phyloP scores from a whole-genome alignment of 2,113 vertebrate species.

The Empidonax traillii region DNA sequence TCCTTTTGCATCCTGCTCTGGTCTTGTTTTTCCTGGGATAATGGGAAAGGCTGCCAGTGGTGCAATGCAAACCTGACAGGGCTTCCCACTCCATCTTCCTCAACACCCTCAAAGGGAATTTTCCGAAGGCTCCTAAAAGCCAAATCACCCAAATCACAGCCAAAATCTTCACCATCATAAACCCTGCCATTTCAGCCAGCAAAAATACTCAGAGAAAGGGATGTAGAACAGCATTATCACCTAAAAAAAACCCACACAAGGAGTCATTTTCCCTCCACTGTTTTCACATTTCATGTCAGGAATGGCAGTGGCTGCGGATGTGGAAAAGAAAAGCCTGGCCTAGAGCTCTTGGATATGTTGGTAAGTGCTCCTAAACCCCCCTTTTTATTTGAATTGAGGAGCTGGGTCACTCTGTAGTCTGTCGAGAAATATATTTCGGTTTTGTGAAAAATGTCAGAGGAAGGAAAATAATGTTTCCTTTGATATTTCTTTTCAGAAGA shows the following conservation, averaged over 20 bases:
- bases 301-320: neutral
- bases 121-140: neutral
- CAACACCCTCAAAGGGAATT: neutral
- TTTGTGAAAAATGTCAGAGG: neutral
- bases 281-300: neutral
- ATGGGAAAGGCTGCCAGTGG: neutral
- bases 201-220: neutral
- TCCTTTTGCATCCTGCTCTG: neutral
- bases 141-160: neutral
- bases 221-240: neutral
- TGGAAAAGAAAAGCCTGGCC: neutral
- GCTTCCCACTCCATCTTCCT: neutral
- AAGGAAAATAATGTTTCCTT: neutral
- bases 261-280: neutral
- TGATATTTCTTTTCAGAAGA: slow-evolving; percentile 32
- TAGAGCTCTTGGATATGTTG: slow-evolving; percentile 2
- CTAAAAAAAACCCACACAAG: neutral
- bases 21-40: neutral
- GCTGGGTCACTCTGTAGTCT: neutral
- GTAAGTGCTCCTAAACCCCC: neutral
- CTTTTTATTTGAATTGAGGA: neutral
- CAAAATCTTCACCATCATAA: neutral
- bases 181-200: neutral
- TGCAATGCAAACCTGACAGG: accelerated
- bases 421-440: neutral